Conservation (phyloP, 2,797 vertebrate species). For the Coracias cyanogaster region DNA sequence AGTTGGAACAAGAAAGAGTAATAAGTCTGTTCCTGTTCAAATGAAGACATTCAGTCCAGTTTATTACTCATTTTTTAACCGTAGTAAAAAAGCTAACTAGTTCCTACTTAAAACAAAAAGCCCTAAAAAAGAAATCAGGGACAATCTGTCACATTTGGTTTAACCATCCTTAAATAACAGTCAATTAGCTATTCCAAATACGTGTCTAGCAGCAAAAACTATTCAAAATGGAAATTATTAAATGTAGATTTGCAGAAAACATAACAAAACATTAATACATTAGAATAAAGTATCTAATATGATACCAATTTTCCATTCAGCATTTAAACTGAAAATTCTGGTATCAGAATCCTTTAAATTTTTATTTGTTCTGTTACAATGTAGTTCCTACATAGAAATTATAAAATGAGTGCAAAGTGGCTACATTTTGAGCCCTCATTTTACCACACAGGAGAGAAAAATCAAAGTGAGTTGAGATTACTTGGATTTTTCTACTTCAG, state of each 20-base stretch:
- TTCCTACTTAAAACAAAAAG: not conserved
- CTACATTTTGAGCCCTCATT: not conserved
- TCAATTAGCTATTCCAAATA: not conserved
- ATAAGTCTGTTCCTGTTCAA: conserved; percentile 21
- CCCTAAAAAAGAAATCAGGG: not conserved
- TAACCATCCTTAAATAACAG: not conserved
- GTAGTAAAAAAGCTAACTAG: not conserved
- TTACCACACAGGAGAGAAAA: not conserved
- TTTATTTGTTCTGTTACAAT: not conserved
- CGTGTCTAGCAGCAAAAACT: not conserved
- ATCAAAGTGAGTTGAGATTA: not conserved
- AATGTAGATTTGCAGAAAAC: not conserved
- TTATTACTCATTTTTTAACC: not conserved
- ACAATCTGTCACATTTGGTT: not conserved
- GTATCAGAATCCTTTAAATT: not conserved
- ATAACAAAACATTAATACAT: not conserved
- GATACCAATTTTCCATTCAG: not conserved
- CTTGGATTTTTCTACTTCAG: not conserved
- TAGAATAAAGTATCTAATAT: not conserved
- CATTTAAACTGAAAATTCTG: not conserved
- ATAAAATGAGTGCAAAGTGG: not conserved
- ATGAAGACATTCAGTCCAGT: conserved; percentile 16
- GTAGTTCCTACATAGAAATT: not conserved
- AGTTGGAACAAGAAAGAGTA: conserved; percentile 45
- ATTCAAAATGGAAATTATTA: not conserved